Base-by-base conservation (phyloP, 2,888 invertebrate genomes). In the Megalurothrips usitatus region DNA sequence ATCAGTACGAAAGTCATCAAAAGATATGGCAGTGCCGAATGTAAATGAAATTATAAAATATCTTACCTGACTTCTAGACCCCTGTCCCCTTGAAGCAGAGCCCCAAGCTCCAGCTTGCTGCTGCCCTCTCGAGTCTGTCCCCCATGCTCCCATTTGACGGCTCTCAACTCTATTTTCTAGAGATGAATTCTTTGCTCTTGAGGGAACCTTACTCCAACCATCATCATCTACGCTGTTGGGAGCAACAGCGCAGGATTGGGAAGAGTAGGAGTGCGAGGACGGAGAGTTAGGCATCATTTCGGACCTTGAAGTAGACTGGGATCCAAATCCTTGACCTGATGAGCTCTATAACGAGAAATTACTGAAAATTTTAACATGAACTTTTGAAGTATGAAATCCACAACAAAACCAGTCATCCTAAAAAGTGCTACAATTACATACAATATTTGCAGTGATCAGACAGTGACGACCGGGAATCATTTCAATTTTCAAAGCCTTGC, bases 401-500 rank as follows among this genome's bases (percentile, higher is more conserved):
- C 52, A 52, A 52, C 12, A 52, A 52, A n/a, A 23, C 8, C 23
- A 9, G 8, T 10, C 23, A 6, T 68, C 9, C 0, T 0, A 4
- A 6, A 9, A 68, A 63, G n/a, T 17, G 9, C 10, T 8, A 11
- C 23, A 11, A 11, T 8, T 23, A 68, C 68, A 1, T 23, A 68
- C 68, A 23, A 68, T 68, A n/a, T 23, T n/a, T 4, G 68, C 68
- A 1, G 68, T 68, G 11, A 9, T 11, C 19, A 68, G 11, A 52
- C 83, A 86, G 82, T 90, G 90, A n/a, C 85, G 85, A 0, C 89
- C 89, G 0, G 87, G 86, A 68, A 87, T 84, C 1, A 88, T 82
- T 10, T 85, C 82, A 12, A 90, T 87, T 17, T 86, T 86, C 47
- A 89, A 83, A 83, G 89, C 87, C 0, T 84, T 81, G 81, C 88